phyloP scores from a whole-genome alignment of 2,888 invertebrate genomes.

The Tenthredo distinguenda region DNA sequence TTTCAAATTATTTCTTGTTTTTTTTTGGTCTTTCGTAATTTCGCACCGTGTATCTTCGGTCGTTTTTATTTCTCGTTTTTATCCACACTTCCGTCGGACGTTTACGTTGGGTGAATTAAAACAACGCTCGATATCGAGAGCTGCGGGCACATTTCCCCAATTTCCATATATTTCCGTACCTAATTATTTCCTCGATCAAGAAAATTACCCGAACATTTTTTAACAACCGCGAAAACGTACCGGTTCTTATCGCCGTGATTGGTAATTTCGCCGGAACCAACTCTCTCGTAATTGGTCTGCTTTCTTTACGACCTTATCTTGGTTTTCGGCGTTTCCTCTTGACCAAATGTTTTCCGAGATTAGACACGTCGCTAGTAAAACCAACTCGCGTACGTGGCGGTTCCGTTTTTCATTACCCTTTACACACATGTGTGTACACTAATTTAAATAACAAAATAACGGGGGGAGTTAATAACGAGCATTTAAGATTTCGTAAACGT shows the following conservation, averaged over 20 bases:
- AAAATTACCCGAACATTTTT: not conserved
- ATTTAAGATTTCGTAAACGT: not conserved
- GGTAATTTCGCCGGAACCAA: slow-evolving; percentile 23
- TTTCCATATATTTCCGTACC: not conserved
- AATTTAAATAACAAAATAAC: slow-evolving; percentile 21
- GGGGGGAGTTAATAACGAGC: not conserved
- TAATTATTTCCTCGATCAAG: not conserved
- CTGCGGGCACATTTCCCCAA: not conserved
- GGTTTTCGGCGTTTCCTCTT: slow-evolving; percentile 7
- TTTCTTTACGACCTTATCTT: slow-evolving; percentile 24
- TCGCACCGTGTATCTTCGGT: not conserved
- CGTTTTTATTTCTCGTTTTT: not conserved
- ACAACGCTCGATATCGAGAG: not conserved
- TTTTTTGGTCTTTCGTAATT: not conserved
- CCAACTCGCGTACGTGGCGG: not conserved
- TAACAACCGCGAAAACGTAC: not conserved
- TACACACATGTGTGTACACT: not conserved
- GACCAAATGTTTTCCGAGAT: slow-evolving; percentile 35
- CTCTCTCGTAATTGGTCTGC: slow-evolving; percentile 30
- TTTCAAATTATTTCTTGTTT: not conserved
- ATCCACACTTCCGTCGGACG: not conserved
- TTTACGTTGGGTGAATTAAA: not conserved
- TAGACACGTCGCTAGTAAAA: slow-evolving; percentile 45
- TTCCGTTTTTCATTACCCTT: not conserved
- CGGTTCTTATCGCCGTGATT: slow-evolving; percentile 4